Evolutionary conservation across 37 sponge, comb jelly and placozoan species (phyloP), one percentile per base, ranked within the genome.

Genomic region (Halichondria panicea): DNA sequence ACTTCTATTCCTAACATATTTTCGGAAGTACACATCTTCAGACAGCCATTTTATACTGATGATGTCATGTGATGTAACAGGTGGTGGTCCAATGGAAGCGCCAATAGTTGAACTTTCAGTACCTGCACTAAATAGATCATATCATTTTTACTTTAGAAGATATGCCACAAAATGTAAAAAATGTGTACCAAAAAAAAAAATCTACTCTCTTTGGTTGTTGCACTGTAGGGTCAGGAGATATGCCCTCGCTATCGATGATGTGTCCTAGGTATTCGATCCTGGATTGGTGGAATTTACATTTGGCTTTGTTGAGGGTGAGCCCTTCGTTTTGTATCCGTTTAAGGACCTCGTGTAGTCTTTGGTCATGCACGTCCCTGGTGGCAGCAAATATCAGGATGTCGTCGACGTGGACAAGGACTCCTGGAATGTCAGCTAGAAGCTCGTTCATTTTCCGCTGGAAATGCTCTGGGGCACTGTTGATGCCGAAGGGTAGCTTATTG

Each of bases 341-440:
- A 19, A 55, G 43, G 12, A 32, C 45, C 8, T 28, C 34, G 1
- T 54, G 42, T 27, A 79, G 43, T 7, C 36, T 1, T 4, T 22
- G 2, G 54, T 81, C 41, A 65, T 81, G 65, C 34, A 71, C 72
- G 39, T 60, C 72, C 31, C 48, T 63, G 24, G 22, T 71, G 24
- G 19, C 6, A 3, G 72, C 65, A 46, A 40, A 63, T 19, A 81
- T 28, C 0, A 81, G 42, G 63, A 81, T 25, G 39, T 81, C 72
- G 52, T 71, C 72, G 41, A 81, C 61, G 18, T 53, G 54, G 64
- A 52, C 60, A 13, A 61, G 13, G 28, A 81, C 81, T 50, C 81
- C 72, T 41, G 21, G 53, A 25, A 45, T 25, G 27, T 67, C 74
- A 32, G 32, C 66, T 18, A 80, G 71, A 21, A 65, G 48, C 36